These are phyloP conservation scores for Lasioglossum marginatum DNA, from an alignment of 2,888 invertebrate species.

Conservation along the genomic window DNA sequence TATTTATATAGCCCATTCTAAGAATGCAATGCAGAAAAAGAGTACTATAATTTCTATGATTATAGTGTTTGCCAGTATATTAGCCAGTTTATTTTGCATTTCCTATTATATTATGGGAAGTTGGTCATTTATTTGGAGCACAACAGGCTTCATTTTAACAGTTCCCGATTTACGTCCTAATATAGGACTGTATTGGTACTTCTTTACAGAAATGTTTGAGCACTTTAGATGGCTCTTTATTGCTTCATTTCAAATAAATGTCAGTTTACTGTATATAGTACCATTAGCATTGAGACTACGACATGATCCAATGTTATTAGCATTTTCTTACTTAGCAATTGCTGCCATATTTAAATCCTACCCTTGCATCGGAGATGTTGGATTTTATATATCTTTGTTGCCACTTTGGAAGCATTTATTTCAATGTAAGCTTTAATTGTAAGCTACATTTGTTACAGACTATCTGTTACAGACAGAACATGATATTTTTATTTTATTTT, in stretches of 20 bases:
- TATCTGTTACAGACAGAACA: conserved; percentile 94
- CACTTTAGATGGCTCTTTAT: conserved; percentile 98
- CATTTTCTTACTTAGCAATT: conserved; percentile 92
- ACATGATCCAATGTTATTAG: conserved; percentile 92
- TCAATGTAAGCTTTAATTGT: conserved; percentile 88
- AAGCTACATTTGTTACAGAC: conserved; percentile 88
- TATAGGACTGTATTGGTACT: conserved; percentile 99
- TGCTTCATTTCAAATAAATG: conserved; percentile 98
- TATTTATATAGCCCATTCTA: conserved; percentile 88
- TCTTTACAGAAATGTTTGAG: conserved; percentile 99
- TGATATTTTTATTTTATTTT: conserved; percentile 74
- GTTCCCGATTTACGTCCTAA: conserved; percentile 98
- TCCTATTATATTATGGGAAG: conserved; percentile 89
- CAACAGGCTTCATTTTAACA: conserved; percentile 89
- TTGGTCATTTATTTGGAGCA: conserved; percentile 84
- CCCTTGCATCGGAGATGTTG: conserved; percentile 97
- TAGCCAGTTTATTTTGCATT: conserved; percentile 86
- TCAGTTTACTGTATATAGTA: conserved; percentile 94
- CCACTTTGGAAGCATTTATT: conserved; percentile 97
- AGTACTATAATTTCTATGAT: conserved; percentile 86
- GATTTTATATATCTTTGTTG: conserved; percentile 94
- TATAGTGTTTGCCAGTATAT: conserved; percentile 85
- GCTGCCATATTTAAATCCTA: conserved; percentile 98
- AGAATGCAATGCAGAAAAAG: conserved; percentile 85
- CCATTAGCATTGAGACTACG: conserved; percentile 93